These are phyloP conservation scores for Xylota segnis DNA, from an alignment of 2,888 invertebrate genomes.

Conservation along the genomic window DNA sequence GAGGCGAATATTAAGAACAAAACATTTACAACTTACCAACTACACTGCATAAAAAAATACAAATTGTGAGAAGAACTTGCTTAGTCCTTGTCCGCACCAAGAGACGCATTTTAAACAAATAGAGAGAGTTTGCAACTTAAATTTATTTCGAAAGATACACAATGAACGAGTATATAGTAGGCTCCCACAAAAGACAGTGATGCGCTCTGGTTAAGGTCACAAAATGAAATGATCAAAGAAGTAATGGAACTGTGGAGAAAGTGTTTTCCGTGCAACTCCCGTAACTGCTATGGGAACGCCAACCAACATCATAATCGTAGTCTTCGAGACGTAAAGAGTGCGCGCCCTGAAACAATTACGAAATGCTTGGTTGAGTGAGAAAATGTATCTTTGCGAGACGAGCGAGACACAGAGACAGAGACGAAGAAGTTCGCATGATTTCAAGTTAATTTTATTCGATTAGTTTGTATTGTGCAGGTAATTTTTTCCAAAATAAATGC, in stretches of 20 bases:
- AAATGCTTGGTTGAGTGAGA: conserved; percentile 76
- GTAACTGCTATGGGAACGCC: conserved; percentile 66
- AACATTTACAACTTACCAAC: conserved; percentile 43
- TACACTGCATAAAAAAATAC: conserved; percentile 30
- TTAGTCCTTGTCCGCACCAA: conserved; percentile 47
- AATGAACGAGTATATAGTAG: not conserved
- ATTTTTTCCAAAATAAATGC: conserved; percentile 29
- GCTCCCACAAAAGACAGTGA: conserved; percentile 56
- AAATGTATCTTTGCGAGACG: conserved; percentile 53
- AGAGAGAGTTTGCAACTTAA: conserved; percentile 38
- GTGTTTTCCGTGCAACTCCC: conserved; percentile 73
- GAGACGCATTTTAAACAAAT: conserved; percentile 49
- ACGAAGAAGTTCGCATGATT: conserved; percentile 54
- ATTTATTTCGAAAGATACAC: conserved; percentile 10
- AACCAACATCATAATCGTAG: conserved; percentile 70
- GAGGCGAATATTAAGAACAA: not conserved
- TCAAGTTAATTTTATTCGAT: conserved; percentile 45
- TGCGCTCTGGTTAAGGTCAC: conserved; percentile 76
- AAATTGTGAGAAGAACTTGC: conserved; percentile 4
- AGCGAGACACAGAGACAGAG: conserved; percentile 33
- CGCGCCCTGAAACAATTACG: conserved; percentile 74
- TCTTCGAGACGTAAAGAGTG: conserved; percentile 71
- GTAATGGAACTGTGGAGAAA: conserved; percentile 72
- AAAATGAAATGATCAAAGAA: conserved; percentile 74
- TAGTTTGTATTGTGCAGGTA: conserved; percentile 24